Percentiles rank a stretch among this genome's conserved stretches.
phyloP scores from a whole-genome alignment of 2,113 vertebrate genomes.

The Damaliscus lunatus region DNA sequence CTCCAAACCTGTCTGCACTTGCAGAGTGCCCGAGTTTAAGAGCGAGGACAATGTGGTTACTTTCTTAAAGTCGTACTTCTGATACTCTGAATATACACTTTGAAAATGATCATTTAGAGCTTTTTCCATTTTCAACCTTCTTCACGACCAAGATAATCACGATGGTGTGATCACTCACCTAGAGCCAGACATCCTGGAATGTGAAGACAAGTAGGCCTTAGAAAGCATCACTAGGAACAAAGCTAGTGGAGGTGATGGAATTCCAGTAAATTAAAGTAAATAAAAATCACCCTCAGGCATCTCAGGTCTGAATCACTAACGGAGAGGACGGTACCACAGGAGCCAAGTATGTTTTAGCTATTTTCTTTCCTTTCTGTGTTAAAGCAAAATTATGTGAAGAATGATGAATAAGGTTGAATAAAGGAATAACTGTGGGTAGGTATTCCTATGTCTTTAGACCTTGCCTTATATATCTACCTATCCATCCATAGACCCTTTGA shows the following conservation, averaged over 20 bases:
- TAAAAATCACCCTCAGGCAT: not conserved
- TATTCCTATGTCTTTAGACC: not conserved
- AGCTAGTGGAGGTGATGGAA: too few relatives aligned
- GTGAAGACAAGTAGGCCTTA: too few relatives aligned
- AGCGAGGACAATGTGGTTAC: not conserved
- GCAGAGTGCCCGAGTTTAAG: not conserved
- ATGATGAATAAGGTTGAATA: not conserved
- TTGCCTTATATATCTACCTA: not conserved
- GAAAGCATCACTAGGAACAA: too few relatives aligned
- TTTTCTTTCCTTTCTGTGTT: not conserved
- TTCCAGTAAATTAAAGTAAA: not conserved
- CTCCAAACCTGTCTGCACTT: not conserved
- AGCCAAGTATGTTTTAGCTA: not conserved
- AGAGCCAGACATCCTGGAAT: too few relatives aligned
- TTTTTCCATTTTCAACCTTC: not conserved
- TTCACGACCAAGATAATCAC: too few relatives aligned
- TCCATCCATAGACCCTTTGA: not conserved
- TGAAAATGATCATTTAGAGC: not conserved
- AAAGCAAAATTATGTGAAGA: not conserved
- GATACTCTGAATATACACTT: not conserved
- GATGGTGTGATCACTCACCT: too few relatives aligned
- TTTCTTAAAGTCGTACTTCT: not conserved
- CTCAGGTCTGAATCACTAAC: not conserved
- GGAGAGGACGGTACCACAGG: rapidly evolving
- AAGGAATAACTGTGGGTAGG: not conserved